Evolutionary conservation across 30 jellyfish, hydroid and myxozoan genomes (phyloP).

Genomic region (Aurelia sp.): DNA sequence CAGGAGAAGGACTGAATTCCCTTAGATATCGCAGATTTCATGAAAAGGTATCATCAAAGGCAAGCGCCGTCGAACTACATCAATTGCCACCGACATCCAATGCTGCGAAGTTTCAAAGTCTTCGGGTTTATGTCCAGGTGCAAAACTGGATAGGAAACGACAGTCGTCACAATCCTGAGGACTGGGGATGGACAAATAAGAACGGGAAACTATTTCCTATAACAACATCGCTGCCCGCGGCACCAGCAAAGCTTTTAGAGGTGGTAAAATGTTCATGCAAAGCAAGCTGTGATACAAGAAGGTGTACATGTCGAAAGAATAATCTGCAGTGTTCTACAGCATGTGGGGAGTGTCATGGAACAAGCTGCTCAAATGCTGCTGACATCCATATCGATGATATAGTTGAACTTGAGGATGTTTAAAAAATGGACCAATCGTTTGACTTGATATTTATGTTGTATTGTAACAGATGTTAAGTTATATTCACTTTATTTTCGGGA

Average conservation of each 20-base stretch:
- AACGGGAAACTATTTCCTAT: slow-evolving; percentile 24
- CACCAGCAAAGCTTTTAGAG: slow-evolving; percentile 38
- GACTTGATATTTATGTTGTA: slow-evolving; percentile 12
- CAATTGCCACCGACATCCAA: slow-evolving; percentile 67
- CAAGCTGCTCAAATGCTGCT: slow-evolving; percentile 38
- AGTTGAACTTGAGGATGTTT: slow-evolving; percentile 6
- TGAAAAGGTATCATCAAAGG: slow-evolving; percentile 40
- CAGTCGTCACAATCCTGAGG: slow-evolving; percentile 22
- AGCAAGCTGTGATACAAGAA: slow-evolving; percentile 34
- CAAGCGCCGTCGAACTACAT: slow-evolving; percentile 8
- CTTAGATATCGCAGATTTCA: slow-evolving; percentile 24
- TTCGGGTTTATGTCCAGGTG: slow-evolving; percentile 51
- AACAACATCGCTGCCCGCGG: slow-evolving; percentile 39
- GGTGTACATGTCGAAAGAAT: slow-evolving; percentile 52
- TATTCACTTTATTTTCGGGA: slow-evolving; percentile 12
- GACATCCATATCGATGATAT: slow-evolving; percentile 11
- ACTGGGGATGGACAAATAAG: slow-evolving; percentile 60
- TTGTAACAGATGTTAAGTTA: neutral
- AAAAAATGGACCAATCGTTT: slow-evolving; percentile 18
- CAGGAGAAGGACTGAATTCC: slow-evolving; percentile 21
- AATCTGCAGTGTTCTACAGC: slow-evolving; percentile 46
- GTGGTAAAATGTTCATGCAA: slow-evolving; percentile 54
- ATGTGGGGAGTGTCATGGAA: slow-evolving; percentile 52
- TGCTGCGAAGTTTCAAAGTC: slow-evolving; percentile 58
- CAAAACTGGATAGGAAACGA: slow-evolving; percentile 43